Conservation (phyloP, 2,113 vertebrate species). For the Tapirus terrestris region DNA sequence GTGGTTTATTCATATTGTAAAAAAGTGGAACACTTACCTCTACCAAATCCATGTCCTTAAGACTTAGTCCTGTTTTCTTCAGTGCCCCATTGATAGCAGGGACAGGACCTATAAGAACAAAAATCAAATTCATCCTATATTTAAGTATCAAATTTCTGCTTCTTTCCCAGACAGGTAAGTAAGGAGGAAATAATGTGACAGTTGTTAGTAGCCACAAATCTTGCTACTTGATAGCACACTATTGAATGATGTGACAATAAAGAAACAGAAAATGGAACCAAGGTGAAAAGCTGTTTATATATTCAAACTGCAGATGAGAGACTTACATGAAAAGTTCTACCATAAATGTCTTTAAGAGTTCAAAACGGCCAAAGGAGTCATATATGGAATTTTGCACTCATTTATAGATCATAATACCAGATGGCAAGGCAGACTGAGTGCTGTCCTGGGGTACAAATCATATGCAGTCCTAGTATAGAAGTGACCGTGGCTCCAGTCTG, state of each 20-base stretch:
- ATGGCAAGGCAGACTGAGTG: neutral
- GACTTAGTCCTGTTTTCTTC: slow-evolving; percentile 93
- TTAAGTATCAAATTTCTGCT: neutral
- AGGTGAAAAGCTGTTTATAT: neutral
- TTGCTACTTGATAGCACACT: neutral
- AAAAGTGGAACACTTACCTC: slow-evolving; percentile 88
- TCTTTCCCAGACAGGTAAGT: neutral
- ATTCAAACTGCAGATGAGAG: neutral
- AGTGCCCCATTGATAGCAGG: slow-evolving; percentile 94
- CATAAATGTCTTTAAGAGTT: neutral
- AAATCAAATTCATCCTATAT: neutral
- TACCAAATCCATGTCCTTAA: slow-evolving; percentile 96
- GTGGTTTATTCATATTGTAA: neutral
- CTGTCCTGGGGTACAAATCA: neutral
- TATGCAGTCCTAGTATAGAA: neutral
- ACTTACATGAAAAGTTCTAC: neutral
- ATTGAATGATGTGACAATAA: neutral
- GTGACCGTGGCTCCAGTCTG: neutral
- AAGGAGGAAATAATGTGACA: neutral
- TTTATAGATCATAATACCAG: neutral
- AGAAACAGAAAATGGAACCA: neutral
- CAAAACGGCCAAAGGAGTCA: neutral
- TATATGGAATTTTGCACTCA: neutral
- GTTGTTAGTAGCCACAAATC: neutral
- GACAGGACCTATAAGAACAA: slow-evolving; percentile 91